Conservation (phyloP, 2,888 invertebrate species). For the Dione vanillae region DNA sequence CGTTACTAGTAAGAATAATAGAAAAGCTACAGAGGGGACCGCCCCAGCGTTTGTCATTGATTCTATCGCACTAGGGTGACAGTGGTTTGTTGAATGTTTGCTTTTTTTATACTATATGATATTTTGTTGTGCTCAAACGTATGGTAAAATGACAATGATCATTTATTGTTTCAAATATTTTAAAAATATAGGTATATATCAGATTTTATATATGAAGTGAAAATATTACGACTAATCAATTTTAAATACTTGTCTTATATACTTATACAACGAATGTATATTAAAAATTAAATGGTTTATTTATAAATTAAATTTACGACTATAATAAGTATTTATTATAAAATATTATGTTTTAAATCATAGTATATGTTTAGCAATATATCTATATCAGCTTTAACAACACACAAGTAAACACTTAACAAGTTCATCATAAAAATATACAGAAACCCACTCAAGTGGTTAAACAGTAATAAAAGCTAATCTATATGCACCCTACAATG, state of each 20-base stretch:
- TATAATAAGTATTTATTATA: too few species aligned
- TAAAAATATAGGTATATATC: not conserved
- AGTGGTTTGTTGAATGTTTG: slow-evolving; percentile 37
- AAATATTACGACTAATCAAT: too few species aligned
- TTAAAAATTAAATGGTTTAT: too few species aligned
- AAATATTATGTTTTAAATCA: too few species aligned
- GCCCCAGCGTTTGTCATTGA: slow-evolving; percentile 67
- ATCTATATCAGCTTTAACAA: not conserved
- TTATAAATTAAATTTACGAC: too few species aligned
- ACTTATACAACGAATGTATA: too few species aligned
- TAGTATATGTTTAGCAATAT: too few species aligned
- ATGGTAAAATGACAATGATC: not conserved
- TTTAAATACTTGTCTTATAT: too few species aligned
- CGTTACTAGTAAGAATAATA: slow-evolving; percentile 70
- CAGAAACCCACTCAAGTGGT: slow-evolving; percentile 48
- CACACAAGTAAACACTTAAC: not conserved
- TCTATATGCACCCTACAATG: slow-evolving; percentile 55
- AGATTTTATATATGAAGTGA: not conserved
- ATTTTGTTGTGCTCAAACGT: not conserved
- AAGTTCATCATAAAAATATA: slow-evolving; percentile 38
- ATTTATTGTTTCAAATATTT: not conserved
- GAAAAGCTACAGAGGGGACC: slow-evolving; percentile 59
- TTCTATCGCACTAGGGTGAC: slow-evolving; percentile 63
- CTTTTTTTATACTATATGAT: not conserved
- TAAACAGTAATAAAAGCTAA: slow-evolving; percentile 47